Conservation (phyloP, 2,113 vertebrate genomes). For the Callorhinus ursinus region DNA sequence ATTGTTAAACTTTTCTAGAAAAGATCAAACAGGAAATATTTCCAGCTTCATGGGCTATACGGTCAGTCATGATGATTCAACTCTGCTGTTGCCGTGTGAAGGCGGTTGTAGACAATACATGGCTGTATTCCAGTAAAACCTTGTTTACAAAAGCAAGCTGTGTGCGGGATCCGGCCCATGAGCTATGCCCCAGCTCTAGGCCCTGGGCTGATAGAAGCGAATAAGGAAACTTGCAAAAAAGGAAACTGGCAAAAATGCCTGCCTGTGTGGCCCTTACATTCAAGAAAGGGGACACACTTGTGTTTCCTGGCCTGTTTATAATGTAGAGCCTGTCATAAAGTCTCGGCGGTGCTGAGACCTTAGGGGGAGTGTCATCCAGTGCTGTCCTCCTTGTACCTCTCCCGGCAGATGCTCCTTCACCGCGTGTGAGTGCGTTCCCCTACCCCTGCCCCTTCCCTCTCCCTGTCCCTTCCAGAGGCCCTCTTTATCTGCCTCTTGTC, state of each 20-base stretch:
- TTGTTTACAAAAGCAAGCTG: not conserved
- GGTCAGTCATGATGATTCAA: not conserved
- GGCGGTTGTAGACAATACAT: not conserved
- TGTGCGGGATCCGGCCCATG: not conserved
- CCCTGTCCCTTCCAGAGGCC: not conserved
- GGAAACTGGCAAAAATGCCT: accelerated
- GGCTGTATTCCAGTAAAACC: not conserved
- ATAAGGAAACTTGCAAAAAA: not conserved
- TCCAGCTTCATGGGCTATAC: not conserved
- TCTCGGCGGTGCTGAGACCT: not conserved
- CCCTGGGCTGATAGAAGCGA: not conserved
- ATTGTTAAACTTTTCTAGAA: not conserved
- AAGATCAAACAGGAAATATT: not conserved
- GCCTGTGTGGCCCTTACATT: not conserved
- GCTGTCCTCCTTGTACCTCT: not conserved
- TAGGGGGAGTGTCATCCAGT: too few species aligned
- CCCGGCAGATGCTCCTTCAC: too few species aligned
- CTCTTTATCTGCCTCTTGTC: not conserved
- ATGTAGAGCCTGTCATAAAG: not conserved
- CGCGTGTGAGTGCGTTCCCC: not conserved
- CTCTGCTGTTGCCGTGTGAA: not conserved
- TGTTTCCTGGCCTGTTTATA: not conserved
- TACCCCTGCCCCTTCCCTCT: too few species aligned
- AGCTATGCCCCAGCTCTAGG: not conserved
- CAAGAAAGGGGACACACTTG: not conserved